Conservation (phyloP, 2,888 invertebrate genomes). For the Trissolcus japonicus region DNA sequence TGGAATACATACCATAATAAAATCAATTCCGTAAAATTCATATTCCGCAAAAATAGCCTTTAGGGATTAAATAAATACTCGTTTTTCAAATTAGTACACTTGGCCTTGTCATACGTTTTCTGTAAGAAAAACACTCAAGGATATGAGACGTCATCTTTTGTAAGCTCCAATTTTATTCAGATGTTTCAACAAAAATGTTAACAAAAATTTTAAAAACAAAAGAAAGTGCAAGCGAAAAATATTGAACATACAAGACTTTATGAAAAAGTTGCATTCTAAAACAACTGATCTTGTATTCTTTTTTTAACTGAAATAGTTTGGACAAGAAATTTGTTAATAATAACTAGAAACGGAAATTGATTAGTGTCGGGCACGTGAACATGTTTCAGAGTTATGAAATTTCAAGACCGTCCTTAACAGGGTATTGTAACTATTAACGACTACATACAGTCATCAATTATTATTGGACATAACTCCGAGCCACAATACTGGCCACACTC, state of each 20-base stretch:
- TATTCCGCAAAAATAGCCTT: slow-evolving; percentile 54
- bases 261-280: too few species aligned
- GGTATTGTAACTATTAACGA: slow-evolving; percentile 3
- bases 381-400: background rate
- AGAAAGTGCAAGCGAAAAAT: too few species aligned
- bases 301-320: too few species aligned
- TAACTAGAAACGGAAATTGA: background rate
- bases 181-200: too few species aligned
- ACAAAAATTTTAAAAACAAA: too few species aligned
- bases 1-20: slow-evolving; percentile 46
- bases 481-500: slow-evolving; percentile 1
- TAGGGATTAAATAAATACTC: slow-evolving; percentile 54
- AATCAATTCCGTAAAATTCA: slow-evolving; percentile 57
- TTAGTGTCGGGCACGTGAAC: background rate
- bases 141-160: slow-evolving; percentile 45
- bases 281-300: too few species aligned
- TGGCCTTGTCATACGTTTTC: slow-evolving; percentile 50
- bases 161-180: slow-evolving; percentile 51
- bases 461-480: background rate
- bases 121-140: slow-evolving; percentile 34
- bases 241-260: too few species aligned
- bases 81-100: slow-evolving; percentile 54
- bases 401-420: background rate
- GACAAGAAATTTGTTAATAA: background rate
- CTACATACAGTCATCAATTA: slow-evolving; percentile 11